Conservation (phyloP, 2,797 vertebrate genomes). For the Crenuchus spilurus region DNA sequence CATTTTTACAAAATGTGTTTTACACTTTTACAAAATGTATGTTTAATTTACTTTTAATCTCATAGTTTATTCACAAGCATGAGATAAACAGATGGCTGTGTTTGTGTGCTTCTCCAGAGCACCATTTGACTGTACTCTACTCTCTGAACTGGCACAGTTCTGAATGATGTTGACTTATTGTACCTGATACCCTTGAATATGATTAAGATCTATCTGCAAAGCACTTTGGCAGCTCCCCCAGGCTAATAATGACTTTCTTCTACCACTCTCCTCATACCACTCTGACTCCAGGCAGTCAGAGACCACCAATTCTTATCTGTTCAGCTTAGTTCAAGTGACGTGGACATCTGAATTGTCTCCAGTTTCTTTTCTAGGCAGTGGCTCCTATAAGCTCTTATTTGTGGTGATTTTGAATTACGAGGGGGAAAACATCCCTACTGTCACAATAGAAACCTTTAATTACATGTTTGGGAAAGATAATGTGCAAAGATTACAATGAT, state of each 20-base stretch:
- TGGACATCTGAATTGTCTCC: not conserved
- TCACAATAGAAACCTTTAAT: constrained; percentile 47
- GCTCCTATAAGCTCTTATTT: constrained; percentile 15
- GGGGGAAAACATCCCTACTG: not conserved
- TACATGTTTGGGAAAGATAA: constrained; percentile 39
- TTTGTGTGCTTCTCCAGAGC: constrained; percentile 19
- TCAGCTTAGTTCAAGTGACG: not conserved
- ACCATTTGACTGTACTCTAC: constrained; percentile 14
- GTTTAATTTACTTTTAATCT: too few species aligned
- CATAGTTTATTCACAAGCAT: not conserved
- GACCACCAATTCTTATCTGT: constrained; percentile 20
- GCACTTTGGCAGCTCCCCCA: not conserved
- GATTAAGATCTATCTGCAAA: constrained; percentile 29
- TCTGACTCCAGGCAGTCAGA: not conserved
- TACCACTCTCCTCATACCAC: not conserved
- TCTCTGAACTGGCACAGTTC: constrained; percentile 7
- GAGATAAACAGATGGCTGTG: constrained; percentile 23
- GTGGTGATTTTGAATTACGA: constrained; percentile 6
- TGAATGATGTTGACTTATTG: constrained; percentile 30
- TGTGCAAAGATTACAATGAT: constrained; percentile 52
- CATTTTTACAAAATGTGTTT: too few species aligned
- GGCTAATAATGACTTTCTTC: not conserved
- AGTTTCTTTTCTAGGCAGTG: constrained; percentile 3
- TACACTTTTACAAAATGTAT: too few species aligned
- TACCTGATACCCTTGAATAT: constrained; percentile 37